phyloP scores from a whole-genome alignment of 2,888 invertebrate species.

The Polietes domitor region DNA sequence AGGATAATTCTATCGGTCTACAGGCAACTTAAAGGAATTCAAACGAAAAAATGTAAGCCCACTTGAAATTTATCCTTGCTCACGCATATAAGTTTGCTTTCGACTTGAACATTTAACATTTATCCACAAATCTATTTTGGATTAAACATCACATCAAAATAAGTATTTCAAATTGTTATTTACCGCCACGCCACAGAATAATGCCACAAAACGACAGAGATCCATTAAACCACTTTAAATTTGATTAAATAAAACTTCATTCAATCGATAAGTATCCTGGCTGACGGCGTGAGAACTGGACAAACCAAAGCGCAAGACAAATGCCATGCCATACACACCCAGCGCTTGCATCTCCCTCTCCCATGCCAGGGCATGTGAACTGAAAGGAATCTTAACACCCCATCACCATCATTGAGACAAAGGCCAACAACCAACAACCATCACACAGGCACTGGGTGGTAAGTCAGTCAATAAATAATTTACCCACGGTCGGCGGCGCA shows the following conservation, averaged over 20 bases:
- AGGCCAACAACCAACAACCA: conserved; percentile 32
- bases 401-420: conserved; percentile 57
- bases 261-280: conserved; percentile 56
- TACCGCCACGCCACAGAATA: background rate
- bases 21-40: too few species aligned
- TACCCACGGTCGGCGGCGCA: conserved; percentile 69
- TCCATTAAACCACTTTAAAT: conserved; percentile 56
- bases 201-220: conserved; percentile 46
- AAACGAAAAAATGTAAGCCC: too few species aligned
- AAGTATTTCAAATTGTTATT: conserved; percentile 27
- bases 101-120: too few species aligned
- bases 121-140: too few species aligned
- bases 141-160: background rate
- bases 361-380: conserved; percentile 45
- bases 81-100: too few species aligned
- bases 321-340: conserved; percentile 23
- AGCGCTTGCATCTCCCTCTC: background rate
- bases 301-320: conserved; percentile 59
- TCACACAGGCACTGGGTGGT: conserved; percentile 29
- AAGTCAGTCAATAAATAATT: conserved; percentile 69
- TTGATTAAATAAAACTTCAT: conserved; percentile 45
- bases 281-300: conserved; percentile 72
- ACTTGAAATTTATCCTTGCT: too few species aligned
- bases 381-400: conserved; percentile 47
- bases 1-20: too few species aligned